These are phyloP conservation scores for Campoplex capitator DNA, from an alignment of 2,888 invertebrate species.

Conservation along the genomic window DNA sequence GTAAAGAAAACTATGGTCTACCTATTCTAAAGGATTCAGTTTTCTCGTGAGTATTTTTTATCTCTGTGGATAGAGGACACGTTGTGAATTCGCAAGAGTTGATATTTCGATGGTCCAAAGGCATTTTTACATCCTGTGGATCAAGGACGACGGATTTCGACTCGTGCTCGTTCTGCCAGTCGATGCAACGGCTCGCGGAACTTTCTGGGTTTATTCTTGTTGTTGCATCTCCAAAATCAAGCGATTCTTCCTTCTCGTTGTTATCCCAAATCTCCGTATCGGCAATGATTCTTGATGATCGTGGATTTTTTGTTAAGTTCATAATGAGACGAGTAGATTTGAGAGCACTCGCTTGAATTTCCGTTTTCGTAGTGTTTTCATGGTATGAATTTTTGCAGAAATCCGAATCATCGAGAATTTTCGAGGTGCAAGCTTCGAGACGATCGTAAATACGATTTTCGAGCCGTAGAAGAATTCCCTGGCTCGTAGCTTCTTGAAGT, in stretches of 20 bases:
- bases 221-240: neutral
- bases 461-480: conserved; percentile 59
- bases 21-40: conserved; percentile 54
- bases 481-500: conserved; percentile 45
- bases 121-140: neutral
- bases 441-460: conserved; percentile 66
- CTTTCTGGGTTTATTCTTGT: neutral
- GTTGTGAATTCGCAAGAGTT: conserved; percentile 19
- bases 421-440: conserved; percentile 55
- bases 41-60: conserved; percentile 47
- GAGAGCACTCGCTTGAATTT: conserved; percentile 57
- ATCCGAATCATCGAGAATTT: neutral
- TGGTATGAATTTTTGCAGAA: neutral
- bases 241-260: neutral
- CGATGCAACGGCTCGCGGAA: conserved; percentile 10
- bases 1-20: conserved; percentile 38
- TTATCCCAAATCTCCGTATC: conserved; percentile 14
- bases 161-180: conserved; percentile 52
- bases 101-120: conserved; percentile 6
- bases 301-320: conserved; percentile 60
- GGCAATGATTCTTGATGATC: conserved; percentile 32
- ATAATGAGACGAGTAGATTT: conserved; percentile 76
- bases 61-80: conserved; percentile 1
- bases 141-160: conserved; percentile 45
- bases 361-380: neutral